Evolutionary conservation across 2,888 invertebrate genomes (phyloP).

Genomic region (Caenorhabditis wallacei): DNA sequence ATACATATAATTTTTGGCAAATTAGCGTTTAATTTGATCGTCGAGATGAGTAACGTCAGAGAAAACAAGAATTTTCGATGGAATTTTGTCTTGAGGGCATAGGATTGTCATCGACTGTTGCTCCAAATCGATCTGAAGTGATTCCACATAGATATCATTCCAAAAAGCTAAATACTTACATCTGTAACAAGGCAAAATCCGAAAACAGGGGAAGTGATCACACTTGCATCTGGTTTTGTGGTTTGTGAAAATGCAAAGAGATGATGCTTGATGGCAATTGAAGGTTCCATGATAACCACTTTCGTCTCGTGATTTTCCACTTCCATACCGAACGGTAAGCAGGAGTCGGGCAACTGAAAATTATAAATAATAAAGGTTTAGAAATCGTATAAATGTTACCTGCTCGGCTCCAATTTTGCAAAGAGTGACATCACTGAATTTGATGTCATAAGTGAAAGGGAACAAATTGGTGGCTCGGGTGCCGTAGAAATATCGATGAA

Average conservation of each 20-base stretch:
- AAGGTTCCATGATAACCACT: conserved; percentile 70
- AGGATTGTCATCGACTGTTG: conserved; percentile 62
- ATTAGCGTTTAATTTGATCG: conserved; percentile 63
- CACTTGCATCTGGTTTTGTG: conserved; percentile 85
- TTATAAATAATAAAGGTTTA: background rate
- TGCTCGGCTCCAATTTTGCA: conserved; percentile 87
- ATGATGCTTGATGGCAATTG: conserved; percentile 88
- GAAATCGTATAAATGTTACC: conserved; percentile 84
- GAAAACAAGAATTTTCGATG: conserved; percentile 91
- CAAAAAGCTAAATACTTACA: too few species aligned
- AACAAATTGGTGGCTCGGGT: conserved; percentile 89
- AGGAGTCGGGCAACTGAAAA: conserved; percentile 89
- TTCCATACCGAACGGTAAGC: conserved; percentile 97
- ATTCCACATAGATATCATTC: too few species aligned
- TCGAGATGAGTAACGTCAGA: conserved; percentile 97
- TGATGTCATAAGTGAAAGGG: conserved; percentile 87
- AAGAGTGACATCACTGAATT: conserved; percentile 90
- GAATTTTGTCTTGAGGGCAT: conserved; percentile 85
- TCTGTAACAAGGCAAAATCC: conserved; percentile 96
- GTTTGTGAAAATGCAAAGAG: conserved; percentile 93
- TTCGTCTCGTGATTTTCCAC: conserved; percentile 87
- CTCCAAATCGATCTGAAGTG: conserved; percentile 70
- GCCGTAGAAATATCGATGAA: conserved; percentile 93
- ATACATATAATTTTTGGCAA: too few species aligned
- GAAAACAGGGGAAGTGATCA: conserved; percentile 90